Base-by-base conservation (phyloP, 2,888 invertebrate species). In the Lymantria dispar region DNA sequence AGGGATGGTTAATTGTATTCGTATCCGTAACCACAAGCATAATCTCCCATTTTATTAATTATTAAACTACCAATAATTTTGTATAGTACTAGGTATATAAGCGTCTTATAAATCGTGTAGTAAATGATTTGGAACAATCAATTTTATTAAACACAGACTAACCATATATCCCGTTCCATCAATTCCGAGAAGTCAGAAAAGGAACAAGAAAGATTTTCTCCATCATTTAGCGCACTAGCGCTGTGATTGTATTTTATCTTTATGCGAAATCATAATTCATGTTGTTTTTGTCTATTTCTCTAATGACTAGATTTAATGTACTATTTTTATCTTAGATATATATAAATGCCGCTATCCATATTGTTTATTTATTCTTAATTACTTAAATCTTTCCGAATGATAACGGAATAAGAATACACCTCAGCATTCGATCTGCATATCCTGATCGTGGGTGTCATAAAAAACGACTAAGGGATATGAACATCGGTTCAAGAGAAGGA, bases 241-340 rank as follows among this genome's bases (percentile, higher is more conserved):
- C 85, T 86, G 85, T 85, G 84, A 84, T 86, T 87, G 83, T 89
- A 85, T 87, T 87, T 88, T 89, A 89, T 88, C 87, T 88, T 88
- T 86, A 88, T 86, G 85, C 74, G 86, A 85, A 87, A 88, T 87
- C 89, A 85, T 88, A 88, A 86, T 86, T 88, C 87, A 87, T 85
- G 72, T 78, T 83, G 81, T 85, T 88, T 84, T 85, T 85, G 83
- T 81, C 76, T 72, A 68, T 77, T 77, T 75, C 76, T 69, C 72
- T 62, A 68, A 71, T 78, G 72, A 72, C 77, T 80, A 76, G 85
- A 80, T 83, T 83, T 81, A 81, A 83, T 82, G 78, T 84, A 80
- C 80, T 77, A 71, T 74, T 75, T 73, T 72, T 77, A 80, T 82
- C 78, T 78, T 63, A 71, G 74, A 75, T 74, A 76, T 73, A 85